phyloP scores from a whole-genome alignment of 2,797 vertebrate species.

The Delichon dasypus region DNA sequence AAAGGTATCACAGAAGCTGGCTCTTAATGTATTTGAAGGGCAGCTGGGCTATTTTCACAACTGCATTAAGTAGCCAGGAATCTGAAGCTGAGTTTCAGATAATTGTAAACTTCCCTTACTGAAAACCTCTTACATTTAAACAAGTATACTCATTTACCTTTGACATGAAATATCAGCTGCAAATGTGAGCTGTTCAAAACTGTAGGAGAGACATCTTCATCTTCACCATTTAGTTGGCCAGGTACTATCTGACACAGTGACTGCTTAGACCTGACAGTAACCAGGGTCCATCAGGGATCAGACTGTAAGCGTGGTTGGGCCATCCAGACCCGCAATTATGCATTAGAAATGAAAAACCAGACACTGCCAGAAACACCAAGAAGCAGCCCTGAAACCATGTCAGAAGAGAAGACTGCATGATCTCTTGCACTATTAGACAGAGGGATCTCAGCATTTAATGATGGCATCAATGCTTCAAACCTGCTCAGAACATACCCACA shows the following conservation, averaged over 20 bases:
- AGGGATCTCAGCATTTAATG: not conserved
- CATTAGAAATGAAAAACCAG: not conserved
- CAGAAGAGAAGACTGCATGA: not conserved
- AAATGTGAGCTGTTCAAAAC: not conserved
- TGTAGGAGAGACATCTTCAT: not conserved
- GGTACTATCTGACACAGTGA: not conserved
- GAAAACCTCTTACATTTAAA: not conserved
- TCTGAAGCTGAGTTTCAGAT: not conserved
- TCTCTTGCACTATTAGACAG: not conserved
- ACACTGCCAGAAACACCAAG: not conserved
- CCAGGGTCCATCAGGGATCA: not conserved
- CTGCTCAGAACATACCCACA: not conserved
- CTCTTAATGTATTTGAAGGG: not conserved
- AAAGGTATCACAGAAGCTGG: not conserved
- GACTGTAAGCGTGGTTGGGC: not conserved
- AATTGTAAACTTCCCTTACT: not conserved
- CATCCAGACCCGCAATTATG: not conserved
- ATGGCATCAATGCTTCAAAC: not conserved
- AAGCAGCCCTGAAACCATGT: not conserved
- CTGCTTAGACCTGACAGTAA: not conserved
- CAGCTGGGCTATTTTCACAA: not conserved
- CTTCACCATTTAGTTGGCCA: not conserved
- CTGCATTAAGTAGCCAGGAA: not conserved
- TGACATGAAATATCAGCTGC: not conserved
- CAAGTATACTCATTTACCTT: not conserved